Conservation (phyloP, 2,797 vertebrate genomes). For the Sebastes diaconus region DNA sequence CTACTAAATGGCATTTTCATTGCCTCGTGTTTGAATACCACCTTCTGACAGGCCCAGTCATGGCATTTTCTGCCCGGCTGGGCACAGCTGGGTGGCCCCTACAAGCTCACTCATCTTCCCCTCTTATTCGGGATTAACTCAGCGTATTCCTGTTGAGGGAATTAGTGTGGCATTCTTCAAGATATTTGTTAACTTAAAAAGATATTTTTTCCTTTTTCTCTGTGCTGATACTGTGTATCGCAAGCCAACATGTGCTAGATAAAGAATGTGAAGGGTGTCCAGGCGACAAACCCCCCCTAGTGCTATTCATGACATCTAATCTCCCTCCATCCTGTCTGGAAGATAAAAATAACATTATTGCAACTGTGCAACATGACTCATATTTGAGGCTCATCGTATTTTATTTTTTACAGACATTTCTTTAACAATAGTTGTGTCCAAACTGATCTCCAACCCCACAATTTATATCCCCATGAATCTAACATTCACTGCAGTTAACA, state of each 20-base stretch:
- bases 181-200: constrained; percentile 24
- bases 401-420: neutral
- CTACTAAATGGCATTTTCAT: constrained; percentile 33
- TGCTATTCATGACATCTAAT: constrained; percentile 37
- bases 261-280: constrained; percentile 14
- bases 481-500: constrained; percentile 4
- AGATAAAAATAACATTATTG: constrained; percentile 44
- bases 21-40: constrained; percentile 54
- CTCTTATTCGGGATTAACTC: constrained; percentile 57
- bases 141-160: constrained; percentile 38
- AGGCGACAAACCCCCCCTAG: neutral
- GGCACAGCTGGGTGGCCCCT: constrained; percentile 72
- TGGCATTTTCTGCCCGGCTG: constrained; percentile 62
- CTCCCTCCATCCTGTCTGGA: constrained; percentile 21
- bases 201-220: constrained; percentile 3
- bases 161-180: constrained; percentile 21
- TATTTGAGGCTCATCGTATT: neutral
- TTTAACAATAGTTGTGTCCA: neutral
- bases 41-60: constrained; percentile 59
- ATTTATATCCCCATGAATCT: neutral
- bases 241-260: neutral
- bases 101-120: constrained; percentile 37
- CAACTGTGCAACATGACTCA: constrained; percentile 26
- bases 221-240: neutral
- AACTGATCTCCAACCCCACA: neutral